Evolutionary conservation across 2,113 vertebrate genomes (phyloP).

Genomic region (Procavia capensis): DNA sequence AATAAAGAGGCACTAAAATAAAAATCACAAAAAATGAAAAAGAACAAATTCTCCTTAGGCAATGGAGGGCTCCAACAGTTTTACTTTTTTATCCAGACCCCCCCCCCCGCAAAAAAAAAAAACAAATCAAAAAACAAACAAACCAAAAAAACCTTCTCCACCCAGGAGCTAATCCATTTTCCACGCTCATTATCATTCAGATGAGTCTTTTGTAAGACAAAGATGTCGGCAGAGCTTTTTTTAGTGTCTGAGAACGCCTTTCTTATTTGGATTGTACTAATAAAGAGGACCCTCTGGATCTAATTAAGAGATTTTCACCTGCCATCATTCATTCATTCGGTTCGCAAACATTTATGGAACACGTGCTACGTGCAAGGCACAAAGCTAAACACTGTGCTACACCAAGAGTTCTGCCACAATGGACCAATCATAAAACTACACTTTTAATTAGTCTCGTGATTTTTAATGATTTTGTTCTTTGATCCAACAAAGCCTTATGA

Average conservation of each 20-base stretch:
- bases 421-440: slow-evolving; percentile 62
- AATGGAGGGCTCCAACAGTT: not conserved
- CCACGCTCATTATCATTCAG: slow-evolving; percentile 78
- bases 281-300: slow-evolving; percentile 74
- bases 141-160: slow-evolving; percentile 33
- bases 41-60: not conserved
- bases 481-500: slow-evolving; percentile 58
- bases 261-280: slow-evolving; percentile 69
- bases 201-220: slow-evolving; percentile 78
- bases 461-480: slow-evolving; percentile 76
- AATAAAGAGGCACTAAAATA: slow-evolving; percentile 27
- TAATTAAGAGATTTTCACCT: slow-evolving; percentile 83
- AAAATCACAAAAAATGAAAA: not conserved
- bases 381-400: slow-evolving; percentile 16
- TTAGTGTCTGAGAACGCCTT: slow-evolving; percentile 69
- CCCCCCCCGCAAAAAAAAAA: too few species aligned
- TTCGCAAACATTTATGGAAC: slow-evolving; percentile 48
- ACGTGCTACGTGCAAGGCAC: not conserved
- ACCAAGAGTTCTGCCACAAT: slow-evolving; percentile 28
- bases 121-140: slow-evolving; percentile 65
- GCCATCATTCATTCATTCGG: slow-evolving; percentile 66
- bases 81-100: slow-evolving; percentile 27
- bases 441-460: slow-evolving; percentile 71
- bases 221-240: slow-evolving; percentile 64
- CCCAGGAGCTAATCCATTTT: slow-evolving; percentile 74